Evolutionary conservation across 1,140 invertebrate genomes (phyloP), one percentile per base, ranked within the genome.

Genomic region (Diorhabda carinulata): DNA sequence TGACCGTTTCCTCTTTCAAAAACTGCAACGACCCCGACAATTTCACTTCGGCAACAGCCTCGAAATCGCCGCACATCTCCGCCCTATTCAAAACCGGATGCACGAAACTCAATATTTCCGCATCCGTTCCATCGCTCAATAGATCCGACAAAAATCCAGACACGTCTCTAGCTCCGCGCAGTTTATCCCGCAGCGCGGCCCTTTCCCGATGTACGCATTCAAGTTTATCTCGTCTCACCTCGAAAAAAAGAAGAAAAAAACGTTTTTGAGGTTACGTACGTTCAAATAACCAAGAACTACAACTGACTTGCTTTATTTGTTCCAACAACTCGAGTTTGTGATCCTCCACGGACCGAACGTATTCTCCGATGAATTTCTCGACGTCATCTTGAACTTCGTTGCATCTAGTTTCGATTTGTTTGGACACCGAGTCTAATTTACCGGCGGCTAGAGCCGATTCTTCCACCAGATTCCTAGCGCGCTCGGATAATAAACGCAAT

Each of bases 21-120:
- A 86, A 84, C 64, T 85, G 81, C 62, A 85, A 71, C 45, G 81
- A 81, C 69, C 84, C 84, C 3, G 82, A 81, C n/a, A 82, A 79
- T 61, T 73, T 79, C 57, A 83, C 66, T 40, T 77, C 72, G 44
- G 63, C 59, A 56, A 67, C 68, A 4, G 69, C 64, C 10, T 76
- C 75, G 8, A 74, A 68, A 72, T 86, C 84, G 44, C 84, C 83
- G 67, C 86, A 85, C 62, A 78, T 81, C 76, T 90, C 88, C 59
- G 92, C 82, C 67, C 89, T 84, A 25, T 84, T 86, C 0, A 91
- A 76, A 4, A 91, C 84, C 3, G 87, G 84, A 41, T 83, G 84
- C 66, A 86, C 84, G 69, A 91, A 84, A 42, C 86, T 88, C 0
- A 92, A 79, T 57, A 91, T 82, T 81, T 92, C 89, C 44, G 88